phyloP scores from a whole-genome alignment of 2,797 vertebrate genomes.

The Acipenser ruthenus region DNA sequence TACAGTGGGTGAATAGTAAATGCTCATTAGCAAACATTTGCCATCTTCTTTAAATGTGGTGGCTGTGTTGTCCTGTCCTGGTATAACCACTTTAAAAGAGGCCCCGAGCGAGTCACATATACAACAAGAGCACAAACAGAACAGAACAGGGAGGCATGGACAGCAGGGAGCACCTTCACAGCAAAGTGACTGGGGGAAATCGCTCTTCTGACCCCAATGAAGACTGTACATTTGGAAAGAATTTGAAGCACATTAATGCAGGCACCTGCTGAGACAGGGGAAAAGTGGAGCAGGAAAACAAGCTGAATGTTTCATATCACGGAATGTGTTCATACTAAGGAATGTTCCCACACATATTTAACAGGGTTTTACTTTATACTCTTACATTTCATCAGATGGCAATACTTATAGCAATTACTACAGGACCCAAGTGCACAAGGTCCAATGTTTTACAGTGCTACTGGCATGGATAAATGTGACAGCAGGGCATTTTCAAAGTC shows the following conservation, averaged over 20 bases:
- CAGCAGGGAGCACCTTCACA: not conserved
- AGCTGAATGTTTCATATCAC: not conserved
- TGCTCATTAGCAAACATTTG: too few species aligned
- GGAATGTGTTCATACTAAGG: constrained; percentile 2
- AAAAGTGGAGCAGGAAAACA: not conserved
- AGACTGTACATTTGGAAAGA: not conserved
- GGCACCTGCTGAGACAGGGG: not conserved
- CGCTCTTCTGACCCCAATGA: not conserved
- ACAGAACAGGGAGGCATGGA: not conserved
- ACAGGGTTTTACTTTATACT: not conserved
- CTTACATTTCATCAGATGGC: constrained; percentile 3
- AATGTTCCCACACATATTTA: constrained; percentile 9
- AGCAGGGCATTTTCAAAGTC: constrained; percentile 4
- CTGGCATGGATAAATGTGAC: not conserved
- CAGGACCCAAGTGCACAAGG: not conserved
- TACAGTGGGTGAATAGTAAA: too few species aligned
- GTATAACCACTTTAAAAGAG: too few species aligned
- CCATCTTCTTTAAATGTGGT: too few species aligned
- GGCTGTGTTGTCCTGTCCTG: too few species aligned
- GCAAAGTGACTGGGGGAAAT: too few species aligned
- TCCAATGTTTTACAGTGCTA: not conserved
- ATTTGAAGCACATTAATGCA: not conserved
- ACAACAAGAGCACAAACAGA: too few species aligned
- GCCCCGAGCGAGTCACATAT: too few species aligned
- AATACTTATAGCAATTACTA: constrained; percentile 4